phyloP scores from a whole-genome alignment of 2,888 invertebrate genomes.

The Bursaphelenchus okinawaensis region DNA sequence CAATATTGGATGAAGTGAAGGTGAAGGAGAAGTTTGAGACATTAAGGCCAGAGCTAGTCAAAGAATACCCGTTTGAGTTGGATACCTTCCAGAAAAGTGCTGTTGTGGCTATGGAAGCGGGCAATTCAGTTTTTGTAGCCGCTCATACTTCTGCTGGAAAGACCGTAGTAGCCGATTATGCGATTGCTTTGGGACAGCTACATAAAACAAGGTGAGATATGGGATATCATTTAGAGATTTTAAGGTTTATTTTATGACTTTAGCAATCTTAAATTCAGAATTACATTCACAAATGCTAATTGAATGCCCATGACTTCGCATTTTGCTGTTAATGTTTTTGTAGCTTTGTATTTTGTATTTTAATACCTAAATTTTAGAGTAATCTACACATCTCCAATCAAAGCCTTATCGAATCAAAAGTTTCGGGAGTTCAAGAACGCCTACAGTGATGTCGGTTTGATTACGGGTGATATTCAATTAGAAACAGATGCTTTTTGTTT shows the following conservation, averaged over 20 bases:
- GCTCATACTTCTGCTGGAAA: constrained; percentile 96
- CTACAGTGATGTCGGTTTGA: constrained; percentile 84
- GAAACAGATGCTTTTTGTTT: constrained; percentile 86
- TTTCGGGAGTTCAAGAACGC: constrained; percentile 89
- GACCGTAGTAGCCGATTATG: constrained; percentile 98
- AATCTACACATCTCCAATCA: constrained; percentile 97
- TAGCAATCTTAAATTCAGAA: too few species aligned
- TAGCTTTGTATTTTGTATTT: not conserved
- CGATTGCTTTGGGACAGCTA: constrained; percentile 87
- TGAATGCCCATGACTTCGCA: too few species aligned
- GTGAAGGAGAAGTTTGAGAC: not conserved
- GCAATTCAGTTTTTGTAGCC: constrained; percentile 92
- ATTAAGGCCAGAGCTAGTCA: not conserved
- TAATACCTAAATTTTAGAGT: constrained; percentile 35
- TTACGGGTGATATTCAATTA: constrained; percentile 92
- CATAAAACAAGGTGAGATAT: constrained; percentile 44
- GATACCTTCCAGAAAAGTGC: constrained; percentile 97
- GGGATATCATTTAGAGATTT: too few species aligned
- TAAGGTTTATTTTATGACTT: too few species aligned
- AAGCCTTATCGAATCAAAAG: constrained; percentile 96
- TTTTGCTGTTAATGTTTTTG: too few species aligned
- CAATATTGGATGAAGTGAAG: not conserved
- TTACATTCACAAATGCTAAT: too few species aligned
- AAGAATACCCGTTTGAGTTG: constrained; percentile 72
- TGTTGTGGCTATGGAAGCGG: constrained; percentile 83